These are phyloP conservation scores for Hypselothyrea guttata DNA, from an alignment of 2,888 invertebrate genomes.

Conservation along the genomic window DNA sequence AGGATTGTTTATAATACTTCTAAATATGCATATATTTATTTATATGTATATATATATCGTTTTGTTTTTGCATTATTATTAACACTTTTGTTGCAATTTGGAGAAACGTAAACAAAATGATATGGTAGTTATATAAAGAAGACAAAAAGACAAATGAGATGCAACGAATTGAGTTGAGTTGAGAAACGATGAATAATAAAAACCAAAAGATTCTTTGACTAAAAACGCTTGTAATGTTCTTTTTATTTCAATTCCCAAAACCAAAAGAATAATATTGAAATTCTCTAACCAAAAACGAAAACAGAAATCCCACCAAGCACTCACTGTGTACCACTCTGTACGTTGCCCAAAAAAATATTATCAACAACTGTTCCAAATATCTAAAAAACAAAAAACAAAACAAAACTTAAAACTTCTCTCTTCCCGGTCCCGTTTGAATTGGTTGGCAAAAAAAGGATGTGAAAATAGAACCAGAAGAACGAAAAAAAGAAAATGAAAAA, in stretches of 20 bases:
- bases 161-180: slow-evolving; percentile 37
- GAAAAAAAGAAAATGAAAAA: slow-evolving; percentile 28
- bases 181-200: slow-evolving; percentile 71
- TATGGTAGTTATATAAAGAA: slow-evolving; percentile 8
- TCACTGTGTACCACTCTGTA: slow-evolving; percentile 62
- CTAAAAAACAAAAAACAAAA: slow-evolving; percentile 3
- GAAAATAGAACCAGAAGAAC: slow-evolving; percentile 12
- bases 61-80: slow-evolving; percentile 38
- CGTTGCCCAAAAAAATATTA: slow-evolving; percentile 39
- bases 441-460: slow-evolving; percentile 31
- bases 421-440: slow-evolving; percentile 48
- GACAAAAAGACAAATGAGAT: slow-evolving; percentile 17
- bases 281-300: slow-evolving; percentile 54
- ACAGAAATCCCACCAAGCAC: slow-evolving; percentile 49
- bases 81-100: slow-evolving; percentile 50
- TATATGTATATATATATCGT: not conserved
- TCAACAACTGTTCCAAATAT: slow-evolving; percentile 26
- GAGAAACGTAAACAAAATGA: slow-evolving; percentile 27
- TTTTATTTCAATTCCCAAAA: slow-evolving; percentile 61
- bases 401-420: not conserved
- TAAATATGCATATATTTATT: slow-evolving; percentile 2
- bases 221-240: slow-evolving; percentile 82
- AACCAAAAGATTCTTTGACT: slow-evolving; percentile 81
- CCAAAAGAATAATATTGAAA: slow-evolving; percentile 27
- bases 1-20: slow-evolving; percentile 36